Conservation (phyloP, 2,888 invertebrate species). For the Drosophila subsilvestris region DNA sequence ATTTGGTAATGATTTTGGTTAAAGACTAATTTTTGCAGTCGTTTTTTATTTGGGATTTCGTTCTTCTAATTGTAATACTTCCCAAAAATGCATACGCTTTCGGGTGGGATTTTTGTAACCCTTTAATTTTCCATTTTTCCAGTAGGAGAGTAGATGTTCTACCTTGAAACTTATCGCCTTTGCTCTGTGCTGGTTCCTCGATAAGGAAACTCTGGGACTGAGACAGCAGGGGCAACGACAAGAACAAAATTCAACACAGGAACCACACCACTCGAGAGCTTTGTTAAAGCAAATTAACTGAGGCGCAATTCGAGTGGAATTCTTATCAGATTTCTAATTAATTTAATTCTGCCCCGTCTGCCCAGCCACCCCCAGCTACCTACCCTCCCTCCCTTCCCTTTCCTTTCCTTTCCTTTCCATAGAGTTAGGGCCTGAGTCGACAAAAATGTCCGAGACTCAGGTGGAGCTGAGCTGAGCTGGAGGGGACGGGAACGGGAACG, state of each 20-base stretch:
- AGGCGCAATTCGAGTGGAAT: constrained; percentile 73
- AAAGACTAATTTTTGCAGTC: too few relatives aligned
- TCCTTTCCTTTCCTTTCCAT: neutral
- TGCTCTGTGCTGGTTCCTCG: neutral
- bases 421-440: constrained; percentile 55
- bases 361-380: constrained; percentile 35
- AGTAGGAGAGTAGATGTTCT: neutral
- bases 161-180: neutral
- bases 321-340: constrained; percentile 80
- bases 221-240: constrained; percentile 9
- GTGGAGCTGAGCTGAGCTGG: neutral
- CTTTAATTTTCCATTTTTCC: too few relatives aligned
- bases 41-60: too few relatives aligned
- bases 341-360: constrained; percentile 72
- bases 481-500: neutral
- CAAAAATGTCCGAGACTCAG: constrained; percentile 50
- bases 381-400: neutral
- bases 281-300: constrained; percentile 66
- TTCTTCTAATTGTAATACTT: too few relatives aligned
- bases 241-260: constrained; percentile 18
- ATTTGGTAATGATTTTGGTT: too few relatives aligned
- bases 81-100: too few relatives aligned
- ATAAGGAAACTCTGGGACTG: neutral
- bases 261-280: constrained; percentile 20
- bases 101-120: too few relatives aligned